These are phyloP conservation scores for Podotricha telesiphe DNA, from an alignment of 2,888 invertebrate species.

Conservation along the genomic window DNA sequence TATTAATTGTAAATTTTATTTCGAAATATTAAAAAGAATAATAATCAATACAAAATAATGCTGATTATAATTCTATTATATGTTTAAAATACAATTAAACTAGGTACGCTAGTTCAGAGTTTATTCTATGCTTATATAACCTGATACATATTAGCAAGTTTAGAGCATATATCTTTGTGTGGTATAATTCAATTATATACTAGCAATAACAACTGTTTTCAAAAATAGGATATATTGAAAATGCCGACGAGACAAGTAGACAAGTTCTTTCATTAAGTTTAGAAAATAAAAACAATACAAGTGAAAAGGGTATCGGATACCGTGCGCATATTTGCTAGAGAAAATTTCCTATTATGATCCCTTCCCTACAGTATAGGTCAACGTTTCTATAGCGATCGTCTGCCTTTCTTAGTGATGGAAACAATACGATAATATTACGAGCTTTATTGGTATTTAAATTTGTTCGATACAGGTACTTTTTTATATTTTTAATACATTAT, in stretches of 20 bases:
- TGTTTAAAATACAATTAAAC: no score
- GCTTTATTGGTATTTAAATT: constrained; percentile 30
- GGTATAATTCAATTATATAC: background rate
- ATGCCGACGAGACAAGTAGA: constrained; percentile 76
- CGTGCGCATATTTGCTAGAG: constrained; percentile 75
- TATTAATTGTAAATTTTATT: no score
- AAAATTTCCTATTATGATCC: constrained; percentile 81
- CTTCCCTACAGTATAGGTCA: constrained; percentile 71
- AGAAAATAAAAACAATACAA: constrained; percentile 82
- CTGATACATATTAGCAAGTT: background rate
- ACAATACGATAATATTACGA: background rate
- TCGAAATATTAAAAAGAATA: no score
- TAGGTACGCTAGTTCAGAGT: no score
- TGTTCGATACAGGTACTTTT: no score
- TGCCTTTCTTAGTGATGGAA: constrained; percentile 54
- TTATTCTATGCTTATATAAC: background rate
- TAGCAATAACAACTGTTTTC: constrained; percentile 3
- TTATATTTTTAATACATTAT: no score
- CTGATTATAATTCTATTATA: no score
- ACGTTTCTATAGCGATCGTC: constrained; percentile 74
- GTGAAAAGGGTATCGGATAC: constrained; percentile 80
- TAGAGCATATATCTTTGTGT: background rate
- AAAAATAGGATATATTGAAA: constrained; percentile 62
- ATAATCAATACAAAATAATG: no score
- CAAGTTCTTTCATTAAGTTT: constrained; percentile 82